These are phyloP conservation scores for Turnix velox DNA, from an alignment of 2,113 vertebrate genomes.

Conservation along the genomic window DNA sequence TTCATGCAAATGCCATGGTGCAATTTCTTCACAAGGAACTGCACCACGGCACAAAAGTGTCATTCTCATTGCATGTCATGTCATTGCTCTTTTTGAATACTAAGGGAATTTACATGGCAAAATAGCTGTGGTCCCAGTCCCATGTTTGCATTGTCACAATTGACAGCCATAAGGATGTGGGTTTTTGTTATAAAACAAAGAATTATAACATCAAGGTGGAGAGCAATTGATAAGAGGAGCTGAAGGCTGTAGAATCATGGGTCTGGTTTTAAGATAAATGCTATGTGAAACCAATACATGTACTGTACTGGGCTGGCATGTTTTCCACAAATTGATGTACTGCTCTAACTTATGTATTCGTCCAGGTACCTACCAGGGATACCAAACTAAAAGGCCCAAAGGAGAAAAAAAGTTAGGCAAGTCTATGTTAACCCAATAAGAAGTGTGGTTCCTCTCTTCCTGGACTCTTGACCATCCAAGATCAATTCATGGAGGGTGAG, in stretches of 20 bases:
- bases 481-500: neutral
- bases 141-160: neutral
- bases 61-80: neutral
- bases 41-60: neutral
- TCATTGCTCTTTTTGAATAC: neutral
- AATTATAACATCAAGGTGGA: neutral
- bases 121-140: rapidly evolving
- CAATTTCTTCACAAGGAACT: neutral
- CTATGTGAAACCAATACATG: neutral
- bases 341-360: neutral
- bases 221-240: neutral
- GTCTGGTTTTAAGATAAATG: neutral
- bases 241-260: rapidly evolving
- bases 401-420: neutral
- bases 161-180: neutral
- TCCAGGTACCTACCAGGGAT: neutral
- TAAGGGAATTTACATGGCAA: neutral
- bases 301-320: neutral
- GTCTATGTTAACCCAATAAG: neutral
- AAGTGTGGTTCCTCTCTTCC: neutral
- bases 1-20: neutral
- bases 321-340: neutral
- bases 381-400: neutral
- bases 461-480: neutral
- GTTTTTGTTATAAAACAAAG: neutral